Base-by-base conservation (phyloP, 2,888 invertebrate genomes). In the Lepeophtheirus nordmannii region DNA sequence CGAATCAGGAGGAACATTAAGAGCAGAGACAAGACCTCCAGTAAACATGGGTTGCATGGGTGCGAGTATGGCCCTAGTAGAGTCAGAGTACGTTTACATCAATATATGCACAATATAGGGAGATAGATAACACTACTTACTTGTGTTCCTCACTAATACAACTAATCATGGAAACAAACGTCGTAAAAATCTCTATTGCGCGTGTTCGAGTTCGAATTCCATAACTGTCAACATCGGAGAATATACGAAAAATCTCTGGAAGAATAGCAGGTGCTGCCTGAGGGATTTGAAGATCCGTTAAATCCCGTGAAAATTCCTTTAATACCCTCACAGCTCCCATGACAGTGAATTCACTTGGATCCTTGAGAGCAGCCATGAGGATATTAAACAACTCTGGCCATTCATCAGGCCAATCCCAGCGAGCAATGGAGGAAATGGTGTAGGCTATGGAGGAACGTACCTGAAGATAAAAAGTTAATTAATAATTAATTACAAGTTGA, bases 241-340 rank as follows among this genome's bases (percentile, higher is more conserved):
- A 65, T 20, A 65, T 65, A 58, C 65, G 78, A 72, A 82, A 83
- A 75, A 85, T 82, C 74, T 85, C 84, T 23, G 83, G 83, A 14
- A 85, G 76, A 59, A 85, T 81, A 11, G 84, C 79, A 1, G 85
- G 84, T 0, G 83, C 84, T 22, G 85, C 80, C 70, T 82, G 80
- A 10, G 81, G 79, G 70, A 85, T 80, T 72, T 85, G 83, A 53
- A 73, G 77, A 68, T 82, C 83, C 8, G 80, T 79, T 7, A 84
- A 79, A 72, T 85, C 85, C 69, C 82, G 80, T 1, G 81, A 80
- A 69, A 85, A 83, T 72, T 85, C 85, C 70, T 82, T 79, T 46
- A 85, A 75, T 5, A 85, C 84, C 72, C 84, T 78, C 82, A 85
- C 84, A 10, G 84, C 82, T 11, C 85, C 85, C 73, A 85, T 83